phyloP scores from a whole-genome alignment of 1,140 invertebrate species.

The Sinella curviseta region DNA sequence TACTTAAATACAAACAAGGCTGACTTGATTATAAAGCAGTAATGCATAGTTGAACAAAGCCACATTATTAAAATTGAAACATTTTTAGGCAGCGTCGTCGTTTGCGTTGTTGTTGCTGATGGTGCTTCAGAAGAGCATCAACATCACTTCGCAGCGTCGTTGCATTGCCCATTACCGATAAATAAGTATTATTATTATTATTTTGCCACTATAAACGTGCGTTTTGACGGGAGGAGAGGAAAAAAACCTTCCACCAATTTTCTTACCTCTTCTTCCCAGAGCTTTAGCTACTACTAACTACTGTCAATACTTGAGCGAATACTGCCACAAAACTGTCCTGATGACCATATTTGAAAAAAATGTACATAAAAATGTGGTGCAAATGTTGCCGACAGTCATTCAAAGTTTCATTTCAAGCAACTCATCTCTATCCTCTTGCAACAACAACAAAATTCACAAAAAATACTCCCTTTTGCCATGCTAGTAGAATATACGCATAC shows the following conservation, averaged over 20 bases:
- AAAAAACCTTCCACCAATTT: no score
- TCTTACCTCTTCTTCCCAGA: neutral
- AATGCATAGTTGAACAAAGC: no score
- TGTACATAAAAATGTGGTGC: slow-evolving; percentile 10
- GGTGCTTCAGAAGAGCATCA: no score
- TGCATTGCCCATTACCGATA: no score
- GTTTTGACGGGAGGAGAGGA: neutral
- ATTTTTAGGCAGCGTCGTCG: no score
- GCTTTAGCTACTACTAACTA: no score
- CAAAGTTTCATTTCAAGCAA: neutral
- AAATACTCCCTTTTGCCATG: neutral
- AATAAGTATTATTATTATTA: neutral
- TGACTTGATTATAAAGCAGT: no score
- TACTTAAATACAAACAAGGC: no score
- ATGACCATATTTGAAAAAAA: slow-evolving; percentile 23
- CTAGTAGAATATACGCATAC: neutral
- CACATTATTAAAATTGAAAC: no score
- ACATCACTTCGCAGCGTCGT: no score
- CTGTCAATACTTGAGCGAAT: neutral
- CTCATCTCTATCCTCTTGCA: neutral
- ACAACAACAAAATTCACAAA: neutral
- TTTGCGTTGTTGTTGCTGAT: no score
- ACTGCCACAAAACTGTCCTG: neutral
- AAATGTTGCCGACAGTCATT: slow-evolving; percentile 21
- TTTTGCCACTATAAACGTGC: neutral